Evolutionary conservation across 2,113 vertebrate species (phyloP).

Genomic region (Petroica traversi): DNA sequence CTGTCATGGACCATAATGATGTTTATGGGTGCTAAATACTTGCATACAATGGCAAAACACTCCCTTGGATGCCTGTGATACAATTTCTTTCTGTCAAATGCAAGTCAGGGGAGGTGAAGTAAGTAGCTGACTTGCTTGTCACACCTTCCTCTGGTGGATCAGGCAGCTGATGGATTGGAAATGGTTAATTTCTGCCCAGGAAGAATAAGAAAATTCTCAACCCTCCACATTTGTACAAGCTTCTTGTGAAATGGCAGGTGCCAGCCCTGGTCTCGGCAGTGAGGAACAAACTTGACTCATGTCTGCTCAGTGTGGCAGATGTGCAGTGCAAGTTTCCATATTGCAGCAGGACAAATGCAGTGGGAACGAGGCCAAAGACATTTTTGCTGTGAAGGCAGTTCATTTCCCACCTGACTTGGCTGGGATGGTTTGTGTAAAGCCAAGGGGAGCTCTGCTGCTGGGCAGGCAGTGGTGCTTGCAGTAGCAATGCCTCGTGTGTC

Average conservation of each 20-base stretch:
- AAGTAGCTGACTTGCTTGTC: neutral
- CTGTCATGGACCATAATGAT: neutral
- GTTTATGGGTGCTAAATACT: neutral
- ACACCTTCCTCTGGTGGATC: neutral
- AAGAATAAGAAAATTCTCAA: neutral
- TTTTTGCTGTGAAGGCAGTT: neutral
- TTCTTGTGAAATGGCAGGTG: neutral
- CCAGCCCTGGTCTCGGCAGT: neutral
- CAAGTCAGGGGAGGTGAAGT: neutral
- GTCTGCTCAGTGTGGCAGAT: neutral
- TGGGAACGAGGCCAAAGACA: neutral
- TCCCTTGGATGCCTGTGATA: neutral
- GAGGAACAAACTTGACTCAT: neutral
- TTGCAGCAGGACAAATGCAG: neutral
- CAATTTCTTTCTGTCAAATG: neutral
- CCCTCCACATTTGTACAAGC: neutral
- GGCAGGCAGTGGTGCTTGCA: accelerated
- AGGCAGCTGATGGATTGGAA: neutral
- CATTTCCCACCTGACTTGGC: neutral
- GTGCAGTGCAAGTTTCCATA: accelerated
- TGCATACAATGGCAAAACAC: neutral
- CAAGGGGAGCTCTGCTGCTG: neutral
- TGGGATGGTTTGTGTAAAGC: neutral
- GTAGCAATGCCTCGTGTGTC: accelerated
- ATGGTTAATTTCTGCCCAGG: neutral